Conservation (phyloP, 2,888 invertebrate species). For the Drosophila kanekoi region DNA sequence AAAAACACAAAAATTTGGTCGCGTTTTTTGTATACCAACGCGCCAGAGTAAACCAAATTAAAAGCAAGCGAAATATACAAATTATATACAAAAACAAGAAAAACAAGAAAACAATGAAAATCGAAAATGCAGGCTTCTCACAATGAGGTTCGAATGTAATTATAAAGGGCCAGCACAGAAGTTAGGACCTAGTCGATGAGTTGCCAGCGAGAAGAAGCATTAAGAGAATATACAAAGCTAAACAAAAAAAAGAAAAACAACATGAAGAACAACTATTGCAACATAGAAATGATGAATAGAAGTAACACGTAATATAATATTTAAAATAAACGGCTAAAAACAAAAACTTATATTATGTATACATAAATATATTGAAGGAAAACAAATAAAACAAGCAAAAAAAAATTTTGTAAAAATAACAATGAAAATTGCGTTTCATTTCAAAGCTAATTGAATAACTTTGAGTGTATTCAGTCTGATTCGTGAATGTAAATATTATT, state of each 20-base stretch:
- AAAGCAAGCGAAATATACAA: conserved; percentile 69
- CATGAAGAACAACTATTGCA: conserved; percentile 64
- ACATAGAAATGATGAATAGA: conserved; percentile 73
- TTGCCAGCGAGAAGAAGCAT: conserved; percentile 53
- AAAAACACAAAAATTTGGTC: conserved; percentile 49
- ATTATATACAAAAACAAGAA: conserved; percentile 49
- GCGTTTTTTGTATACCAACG: conserved; percentile 74
- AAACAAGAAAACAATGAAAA: neutral
- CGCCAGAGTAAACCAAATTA: conserved; percentile 57
- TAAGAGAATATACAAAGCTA: conserved; percentile 65
- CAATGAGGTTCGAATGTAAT: conserved; percentile 44
- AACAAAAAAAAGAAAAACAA: conserved; percentile 36
- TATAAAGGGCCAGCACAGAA: conserved; percentile 33
- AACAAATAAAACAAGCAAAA: conserved; percentile 78
- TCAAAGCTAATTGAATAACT: neutral
- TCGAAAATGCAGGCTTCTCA: conserved; percentile 39
- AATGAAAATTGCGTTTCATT: conserved; percentile 30
- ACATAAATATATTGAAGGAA: conserved; percentile 81
- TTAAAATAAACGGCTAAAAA: conserved; percentile 50
- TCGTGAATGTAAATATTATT: neutral
- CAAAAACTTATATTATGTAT: conserved; percentile 78
- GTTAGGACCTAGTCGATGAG: conserved; percentile 10
- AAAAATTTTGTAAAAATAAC: conserved; percentile 80
- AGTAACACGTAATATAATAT: conserved; percentile 64
- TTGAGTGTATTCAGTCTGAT: neutral